Conservation (phyloP, 2,888 invertebrate species). For the Campopleginae sp. region DNA sequence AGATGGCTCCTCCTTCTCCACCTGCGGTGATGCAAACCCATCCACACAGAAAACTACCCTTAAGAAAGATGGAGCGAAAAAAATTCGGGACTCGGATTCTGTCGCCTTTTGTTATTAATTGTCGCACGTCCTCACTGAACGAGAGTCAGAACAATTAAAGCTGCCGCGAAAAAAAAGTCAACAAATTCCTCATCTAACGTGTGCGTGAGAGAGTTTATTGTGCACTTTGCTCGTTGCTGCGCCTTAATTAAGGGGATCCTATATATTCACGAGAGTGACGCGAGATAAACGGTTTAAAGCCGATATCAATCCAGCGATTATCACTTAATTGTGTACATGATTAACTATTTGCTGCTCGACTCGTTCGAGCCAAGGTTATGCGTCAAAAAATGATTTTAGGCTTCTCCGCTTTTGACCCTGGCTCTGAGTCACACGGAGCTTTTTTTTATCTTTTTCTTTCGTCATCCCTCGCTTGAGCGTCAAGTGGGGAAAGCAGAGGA, state of each 20-base stretch:
- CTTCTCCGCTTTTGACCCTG: slow-evolving; percentile 4
- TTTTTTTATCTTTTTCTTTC: not conserved
- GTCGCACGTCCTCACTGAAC: slow-evolving; percentile 24
- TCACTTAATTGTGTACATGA: slow-evolving; percentile 26
- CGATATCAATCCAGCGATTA: not conserved
- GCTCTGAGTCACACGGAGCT: not conserved
- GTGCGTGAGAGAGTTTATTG: not conserved
- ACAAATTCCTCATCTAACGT: not conserved
- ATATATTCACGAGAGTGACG: not conserved
- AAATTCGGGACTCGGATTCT: slow-evolving; percentile 19
- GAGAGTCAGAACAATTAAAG: not conserved
- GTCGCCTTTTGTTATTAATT: slow-evolving; percentile 42
- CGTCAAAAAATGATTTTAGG: slow-evolving; percentile 10
- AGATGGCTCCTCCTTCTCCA: slow-evolving; percentile 83
- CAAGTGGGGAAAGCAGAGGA: slow-evolving; percentile 41
- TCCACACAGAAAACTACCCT: slow-evolving; percentile 51
- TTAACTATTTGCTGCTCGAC: slow-evolving; percentile 23
- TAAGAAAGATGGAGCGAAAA: slow-evolving; percentile 29
- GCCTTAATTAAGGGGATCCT: not conserved
- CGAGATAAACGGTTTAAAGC: not conserved
- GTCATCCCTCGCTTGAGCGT: slow-evolving; percentile 35
- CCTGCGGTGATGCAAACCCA: slow-evolving; percentile 68
- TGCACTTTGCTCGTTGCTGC: not conserved
- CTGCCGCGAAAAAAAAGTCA: not conserved
- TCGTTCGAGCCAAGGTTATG: slow-evolving; percentile 13